These are phyloP conservation scores for Pinctada fucata DNA, from an alignment of 2,888 invertebrate species.

Conservation along the genomic window DNA sequence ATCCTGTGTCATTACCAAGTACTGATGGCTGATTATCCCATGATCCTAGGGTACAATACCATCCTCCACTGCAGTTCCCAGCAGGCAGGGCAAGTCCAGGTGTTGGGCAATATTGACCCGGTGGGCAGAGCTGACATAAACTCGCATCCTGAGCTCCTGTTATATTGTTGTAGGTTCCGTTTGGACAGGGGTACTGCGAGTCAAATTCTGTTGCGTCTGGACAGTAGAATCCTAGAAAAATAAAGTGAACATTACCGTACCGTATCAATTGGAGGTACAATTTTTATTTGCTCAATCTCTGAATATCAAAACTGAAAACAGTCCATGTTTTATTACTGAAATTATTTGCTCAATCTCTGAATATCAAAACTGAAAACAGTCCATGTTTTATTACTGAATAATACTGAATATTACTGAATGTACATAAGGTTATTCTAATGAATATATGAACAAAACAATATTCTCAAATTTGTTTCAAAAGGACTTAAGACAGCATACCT, in stretches of 20 bases:
- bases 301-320: background rate
- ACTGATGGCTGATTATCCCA: constrained; percentile 65
- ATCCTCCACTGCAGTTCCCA: constrained; percentile 71
- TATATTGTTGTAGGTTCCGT: constrained; percentile 70
- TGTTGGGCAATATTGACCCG: constrained; percentile 71
- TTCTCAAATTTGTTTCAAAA: too few species aligned
- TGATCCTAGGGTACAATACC: constrained; percentile 71
- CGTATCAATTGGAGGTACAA: too few species aligned
- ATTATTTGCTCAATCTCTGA: background rate
- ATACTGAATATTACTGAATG: too few species aligned
- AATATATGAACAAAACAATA: too few species aligned
- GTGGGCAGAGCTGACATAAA: constrained; percentile 67
- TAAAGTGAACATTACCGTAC: too few species aligned
- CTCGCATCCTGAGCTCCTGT: constrained; percentile 56
- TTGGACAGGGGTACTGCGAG: constrained; percentile 68
- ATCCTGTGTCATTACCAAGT: constrained; percentile 63
- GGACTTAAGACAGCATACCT: constrained; percentile 54
- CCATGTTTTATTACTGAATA: background rate
- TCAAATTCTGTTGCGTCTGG: constrained; percentile 64
- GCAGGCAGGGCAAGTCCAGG: constrained; percentile 62
- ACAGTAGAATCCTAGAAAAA: constrained; percentile 66
- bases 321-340: background rate
- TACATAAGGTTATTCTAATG: too few species aligned
- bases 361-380: background rate
- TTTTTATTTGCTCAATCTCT: background rate